Evolutionary conservation across 2,113 vertebrate genomes (phyloP).

Genomic region (human): GRCh38 chr7:142718501-142719000

Average conservation of each 20-base stretch:
- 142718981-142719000: too few relatives aligned
- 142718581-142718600: neutral
- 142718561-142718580: neutral
- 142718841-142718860: neutral
- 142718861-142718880: neutral
- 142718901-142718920: neutral
- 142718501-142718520: neutral
- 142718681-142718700: neutral
- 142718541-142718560: neutral
- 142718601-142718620: neutral
- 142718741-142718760: neutral
- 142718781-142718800: neutral
- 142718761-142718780: neutral
- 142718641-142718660: neutral
- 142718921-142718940: too few relatives aligned
- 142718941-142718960: neutral
- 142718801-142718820: neutral
- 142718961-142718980: neutral
- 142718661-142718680: neutral
- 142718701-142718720: neutral
- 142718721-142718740: too few relatives aligned
- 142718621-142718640: neutral
- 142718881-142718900: neutral
- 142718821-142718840: neutral
- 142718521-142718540: neutral